phyloP scores from a whole-genome alignment of 2,888 invertebrate genomes.

The Girardia tigrina region DNA sequence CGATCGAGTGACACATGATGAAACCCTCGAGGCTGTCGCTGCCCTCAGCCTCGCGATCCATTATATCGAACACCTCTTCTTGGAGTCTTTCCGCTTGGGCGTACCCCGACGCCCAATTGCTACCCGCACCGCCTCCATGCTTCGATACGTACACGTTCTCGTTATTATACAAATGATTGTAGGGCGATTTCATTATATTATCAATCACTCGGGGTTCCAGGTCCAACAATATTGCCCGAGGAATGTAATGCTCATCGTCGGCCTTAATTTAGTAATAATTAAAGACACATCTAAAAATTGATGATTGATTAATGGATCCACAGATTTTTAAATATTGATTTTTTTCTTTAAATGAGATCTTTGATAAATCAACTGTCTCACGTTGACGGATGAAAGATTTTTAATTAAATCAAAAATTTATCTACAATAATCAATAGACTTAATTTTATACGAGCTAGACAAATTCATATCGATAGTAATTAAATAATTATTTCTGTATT shows the following conservation, averaged over 20 bases:
- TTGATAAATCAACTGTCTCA: no score
- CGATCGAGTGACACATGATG: no score
- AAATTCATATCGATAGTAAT: no score
- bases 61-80: conserved; percentile 71
- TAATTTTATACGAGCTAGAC: no score
- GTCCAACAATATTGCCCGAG: conserved; percentile 82
- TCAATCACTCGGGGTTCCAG: conserved; percentile 93
- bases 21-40: conserved; percentile 87
- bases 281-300: no score
- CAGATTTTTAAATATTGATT: no score
- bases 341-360: no score
- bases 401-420: no score
- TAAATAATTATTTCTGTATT: no score
- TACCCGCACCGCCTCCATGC: conserved; percentile 94
- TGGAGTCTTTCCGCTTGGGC: conserved; percentile 47
- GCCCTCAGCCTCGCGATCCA: conserved; percentile 92
- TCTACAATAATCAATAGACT: no score
- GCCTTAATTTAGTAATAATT: conserved; percentile 59
- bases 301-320: no score
- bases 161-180: conserved; percentile 84
- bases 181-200: conserved; percentile 80
- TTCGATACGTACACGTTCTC: conserved; percentile 91
- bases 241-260: conserved; percentile 96
- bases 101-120: conserved; percentile 96
- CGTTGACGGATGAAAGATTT: no score